A percentile compares a stretch with the other conserved stretches of the same genome.
These are phyloP conservation scores for Laodelphax striatellus DNA, from an alignment of 1,140 invertebrate genomes.

Conservation along the genomic window DNA sequence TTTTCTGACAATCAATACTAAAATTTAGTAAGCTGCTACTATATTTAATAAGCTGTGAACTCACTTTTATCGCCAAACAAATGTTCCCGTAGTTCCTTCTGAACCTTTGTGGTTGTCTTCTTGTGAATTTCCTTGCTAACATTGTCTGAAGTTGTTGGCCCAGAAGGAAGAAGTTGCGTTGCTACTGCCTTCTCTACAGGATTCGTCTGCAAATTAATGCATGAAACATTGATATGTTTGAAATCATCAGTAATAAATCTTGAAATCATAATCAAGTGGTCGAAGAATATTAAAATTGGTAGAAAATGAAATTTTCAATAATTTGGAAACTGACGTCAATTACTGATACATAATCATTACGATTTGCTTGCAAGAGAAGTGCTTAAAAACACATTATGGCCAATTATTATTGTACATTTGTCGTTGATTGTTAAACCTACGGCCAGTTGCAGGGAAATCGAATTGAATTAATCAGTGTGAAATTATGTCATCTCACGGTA, in stretches of 20 bases:
- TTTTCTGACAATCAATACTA: too few relatives aligned
- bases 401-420: not conserved
- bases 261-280: too few relatives aligned
- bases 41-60: not conserved
- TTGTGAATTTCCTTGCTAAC: not conserved
- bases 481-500: too few relatives aligned
- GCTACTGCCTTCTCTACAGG: not conserved
- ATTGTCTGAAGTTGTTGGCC: not conserved
- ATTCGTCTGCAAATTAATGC: not conserved
- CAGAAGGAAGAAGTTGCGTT: not conserved
- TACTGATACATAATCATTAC: not conserved
- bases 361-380: not conserved
- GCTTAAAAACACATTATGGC: not conserved
- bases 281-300: not conserved
- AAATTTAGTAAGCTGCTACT: too few relatives aligned
- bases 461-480: too few relatives aligned
- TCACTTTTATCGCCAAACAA: not conserved
- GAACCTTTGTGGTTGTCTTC: not conserved
- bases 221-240: not conserved
- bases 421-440: too few relatives aligned
- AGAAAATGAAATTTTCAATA: not conserved
- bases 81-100: not conserved
- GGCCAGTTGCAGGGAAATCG: too few relatives aligned
- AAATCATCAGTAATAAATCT: too few relatives aligned
- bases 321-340: not conserved